These are phyloP conservation scores for Cyanoderma ruficeps DNA, from an alignment of 2,113 vertebrate genomes.

Conservation along the genomic window DNA sequence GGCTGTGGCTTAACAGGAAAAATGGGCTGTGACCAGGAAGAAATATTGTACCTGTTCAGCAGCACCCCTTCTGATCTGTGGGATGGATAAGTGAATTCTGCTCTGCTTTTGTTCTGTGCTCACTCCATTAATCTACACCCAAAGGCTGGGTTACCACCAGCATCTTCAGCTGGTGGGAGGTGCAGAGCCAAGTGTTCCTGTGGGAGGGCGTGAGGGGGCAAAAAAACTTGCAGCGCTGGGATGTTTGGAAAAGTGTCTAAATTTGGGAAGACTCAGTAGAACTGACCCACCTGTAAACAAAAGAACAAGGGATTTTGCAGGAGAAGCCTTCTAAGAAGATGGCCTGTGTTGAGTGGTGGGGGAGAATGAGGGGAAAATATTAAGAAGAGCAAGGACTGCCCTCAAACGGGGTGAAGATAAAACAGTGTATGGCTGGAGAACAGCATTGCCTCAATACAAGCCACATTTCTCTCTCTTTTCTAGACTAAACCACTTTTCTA, in stretches of 20 bases:
- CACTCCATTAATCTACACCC: neutral
- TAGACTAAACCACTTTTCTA: neutral
- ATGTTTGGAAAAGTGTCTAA: neutral
- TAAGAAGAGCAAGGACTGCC: neutral
- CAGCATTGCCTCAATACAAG: neutral
- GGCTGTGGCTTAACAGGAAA: neutral
- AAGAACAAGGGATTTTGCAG: neutral
- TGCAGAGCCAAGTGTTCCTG: neutral
- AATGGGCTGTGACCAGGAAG: neutral
- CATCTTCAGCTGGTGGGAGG: neutral
- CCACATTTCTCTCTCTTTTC: neutral
- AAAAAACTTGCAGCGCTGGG: neutral
- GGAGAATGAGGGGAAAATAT: neutral
- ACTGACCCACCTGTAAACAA: neutral
- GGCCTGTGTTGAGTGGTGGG: neutral
- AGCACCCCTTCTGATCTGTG: neutral
- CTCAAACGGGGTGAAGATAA: neutral
- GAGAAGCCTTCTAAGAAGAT: neutral
- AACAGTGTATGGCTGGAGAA: neutral
- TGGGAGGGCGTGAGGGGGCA: rapidly evolving
- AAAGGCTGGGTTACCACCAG: neutral
- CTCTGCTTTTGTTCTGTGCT: neutral
- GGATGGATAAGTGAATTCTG: neutral
- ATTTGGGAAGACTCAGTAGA: neutral
- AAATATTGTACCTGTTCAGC: neutral